Evolutionary conservation across 2,113 vertebrate genomes (phyloP).

Genomic region (Pionites leucogaster): DNA sequence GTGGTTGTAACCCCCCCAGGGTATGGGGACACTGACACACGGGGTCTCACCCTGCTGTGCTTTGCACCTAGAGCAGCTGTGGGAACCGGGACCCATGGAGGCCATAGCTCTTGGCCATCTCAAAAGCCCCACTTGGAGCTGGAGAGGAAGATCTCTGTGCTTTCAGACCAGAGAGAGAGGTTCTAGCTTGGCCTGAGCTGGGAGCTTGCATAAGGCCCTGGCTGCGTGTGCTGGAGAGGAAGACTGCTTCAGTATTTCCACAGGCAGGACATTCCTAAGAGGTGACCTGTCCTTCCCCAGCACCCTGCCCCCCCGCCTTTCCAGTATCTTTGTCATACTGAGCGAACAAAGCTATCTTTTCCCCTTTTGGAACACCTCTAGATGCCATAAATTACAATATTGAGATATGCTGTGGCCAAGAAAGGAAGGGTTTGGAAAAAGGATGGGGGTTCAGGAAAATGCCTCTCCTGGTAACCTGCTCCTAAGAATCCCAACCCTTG

Average conservation of each 20-base stretch:
- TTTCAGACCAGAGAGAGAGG: not conserved
- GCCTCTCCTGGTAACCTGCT: not conserved
- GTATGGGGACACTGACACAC: fast-evolving
- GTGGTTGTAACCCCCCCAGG: not conserved
- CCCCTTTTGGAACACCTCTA: constrained; percentile 13
- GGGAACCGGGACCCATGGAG: not conserved
- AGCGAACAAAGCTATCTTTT: not conserved
- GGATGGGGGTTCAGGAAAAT: not conserved
- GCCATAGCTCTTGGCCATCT: not conserved
- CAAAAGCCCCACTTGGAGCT: not conserved
- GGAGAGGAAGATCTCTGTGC: not conserved
- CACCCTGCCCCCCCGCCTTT: not conserved
- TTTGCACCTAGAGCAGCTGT: not conserved
- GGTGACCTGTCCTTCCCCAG: not conserved
- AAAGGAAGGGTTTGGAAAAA: constrained; percentile 21
- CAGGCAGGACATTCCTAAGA: constrained; percentile 15
- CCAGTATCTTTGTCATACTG: not conserved
- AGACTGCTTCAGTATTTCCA: not conserved
- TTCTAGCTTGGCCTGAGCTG: not conserved
- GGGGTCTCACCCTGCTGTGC: not conserved
- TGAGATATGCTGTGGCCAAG: not conserved
- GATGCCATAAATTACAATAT: not conserved
- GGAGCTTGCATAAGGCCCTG: not conserved
- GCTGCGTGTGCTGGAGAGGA: not conserved
- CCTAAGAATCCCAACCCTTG: not conserved